Conservation (phyloP, 2,113 vertebrate species). For the Prinia subflava region DNA sequence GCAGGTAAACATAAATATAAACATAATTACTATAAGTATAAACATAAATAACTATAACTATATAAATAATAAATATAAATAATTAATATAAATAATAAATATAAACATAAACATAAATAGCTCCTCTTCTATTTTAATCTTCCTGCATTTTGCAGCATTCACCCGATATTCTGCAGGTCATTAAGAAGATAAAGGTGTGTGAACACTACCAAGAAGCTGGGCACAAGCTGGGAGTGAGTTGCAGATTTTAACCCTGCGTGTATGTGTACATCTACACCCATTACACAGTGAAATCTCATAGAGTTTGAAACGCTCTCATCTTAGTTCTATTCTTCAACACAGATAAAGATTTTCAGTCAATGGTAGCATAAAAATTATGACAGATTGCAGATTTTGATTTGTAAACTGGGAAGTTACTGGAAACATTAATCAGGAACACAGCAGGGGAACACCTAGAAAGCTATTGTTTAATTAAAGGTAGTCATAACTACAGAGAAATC, state of each 20-base stretch:
- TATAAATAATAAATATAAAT: neutral
- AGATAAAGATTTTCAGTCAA: neutral
- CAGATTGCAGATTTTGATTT: neutral
- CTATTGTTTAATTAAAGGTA: slow-evolving; percentile 59
- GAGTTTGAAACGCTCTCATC: neutral
- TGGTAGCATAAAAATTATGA: neutral
- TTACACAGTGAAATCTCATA: neutral
- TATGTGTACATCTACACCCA: rapidly evolving
- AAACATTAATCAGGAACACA: slow-evolving; percentile 9
- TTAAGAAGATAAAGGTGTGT: neutral
- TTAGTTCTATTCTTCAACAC: neutral
- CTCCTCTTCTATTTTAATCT: neutral
- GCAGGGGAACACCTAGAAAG: slow-evolving; percentile 47
- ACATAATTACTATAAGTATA: neutral
- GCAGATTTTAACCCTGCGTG: neutral
- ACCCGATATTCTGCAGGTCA: neutral
- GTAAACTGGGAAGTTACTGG: slow-evolving; percentile 1
- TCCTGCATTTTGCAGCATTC: neutral
- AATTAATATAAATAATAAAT: neutral
- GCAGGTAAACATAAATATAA: neutral
- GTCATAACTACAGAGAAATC: neutral
- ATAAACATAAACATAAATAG: neutral
- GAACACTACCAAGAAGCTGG: neutral
- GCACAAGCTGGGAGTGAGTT: neutral
- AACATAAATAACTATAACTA: neutral